Conservation (phyloP, 2,113 vertebrate genomes). For the Seriola rivoliana region DNA sequence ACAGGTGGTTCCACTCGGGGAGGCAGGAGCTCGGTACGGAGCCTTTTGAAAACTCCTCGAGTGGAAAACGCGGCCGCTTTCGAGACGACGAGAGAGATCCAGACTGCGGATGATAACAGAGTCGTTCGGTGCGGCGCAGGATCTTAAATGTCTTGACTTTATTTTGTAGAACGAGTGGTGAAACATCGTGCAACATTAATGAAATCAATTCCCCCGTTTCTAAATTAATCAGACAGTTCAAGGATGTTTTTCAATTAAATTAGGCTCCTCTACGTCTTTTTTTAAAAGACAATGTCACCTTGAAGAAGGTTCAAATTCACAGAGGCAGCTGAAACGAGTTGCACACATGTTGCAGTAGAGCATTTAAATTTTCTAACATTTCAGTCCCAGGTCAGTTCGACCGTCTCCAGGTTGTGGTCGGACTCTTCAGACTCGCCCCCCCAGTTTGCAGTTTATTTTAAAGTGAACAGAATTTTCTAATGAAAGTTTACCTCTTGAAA, state of each 20-base stretch:
- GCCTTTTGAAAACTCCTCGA: constrained; percentile 77
- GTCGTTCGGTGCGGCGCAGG: constrained; percentile 1
- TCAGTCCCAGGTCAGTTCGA: not conserved
- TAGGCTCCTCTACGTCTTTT: not conserved
- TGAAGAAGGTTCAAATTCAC: constrained; percentile 14
- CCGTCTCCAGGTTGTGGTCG: no score
- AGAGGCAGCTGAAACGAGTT: not conserved
- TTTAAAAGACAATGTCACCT: constrained; percentile 35
- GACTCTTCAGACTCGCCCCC: no score
- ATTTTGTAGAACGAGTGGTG: constrained; percentile 3
- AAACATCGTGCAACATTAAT: constrained; percentile 26
- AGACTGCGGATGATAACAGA: constrained; percentile 38
- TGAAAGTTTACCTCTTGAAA: not conserved
- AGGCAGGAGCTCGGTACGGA: constrained; percentile 57
- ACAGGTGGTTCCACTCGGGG: constrained; percentile 78
- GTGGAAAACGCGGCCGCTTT: constrained; percentile 78
- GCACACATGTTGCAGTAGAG: not conserved
- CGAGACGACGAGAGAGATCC: constrained; percentile 62
- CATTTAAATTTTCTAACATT: not conserved
- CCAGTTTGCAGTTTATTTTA: no score
- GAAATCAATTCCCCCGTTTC: constrained; percentile 19
- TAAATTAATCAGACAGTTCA: not conserved
- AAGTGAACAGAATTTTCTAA: not conserved
- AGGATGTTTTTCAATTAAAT: constrained; percentile 38
- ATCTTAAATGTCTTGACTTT: not conserved